Evolutionary conservation across 2,888 invertebrate genomes (phyloP).

Genomic region (Philonicus albiceps): DNA sequence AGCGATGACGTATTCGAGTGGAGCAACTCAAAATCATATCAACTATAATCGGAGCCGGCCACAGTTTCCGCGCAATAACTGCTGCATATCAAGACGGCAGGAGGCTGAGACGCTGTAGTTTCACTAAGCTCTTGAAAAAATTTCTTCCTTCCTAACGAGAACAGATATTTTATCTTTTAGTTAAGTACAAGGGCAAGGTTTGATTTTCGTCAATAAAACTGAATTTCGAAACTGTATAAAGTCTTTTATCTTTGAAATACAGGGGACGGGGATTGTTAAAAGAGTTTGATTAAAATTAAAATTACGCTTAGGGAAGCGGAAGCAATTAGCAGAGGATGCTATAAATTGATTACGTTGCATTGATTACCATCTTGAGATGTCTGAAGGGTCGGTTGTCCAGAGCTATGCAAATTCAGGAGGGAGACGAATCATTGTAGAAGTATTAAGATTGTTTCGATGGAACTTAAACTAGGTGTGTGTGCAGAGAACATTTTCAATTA

Average conservation of each 20-base stretch:
- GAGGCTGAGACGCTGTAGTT: not conserved
- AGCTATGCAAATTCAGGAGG: not conserved
- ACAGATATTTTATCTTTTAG: not conserved
- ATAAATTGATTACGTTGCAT: not conserved
- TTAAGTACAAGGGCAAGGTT: not conserved
- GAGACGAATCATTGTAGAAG: not conserved
- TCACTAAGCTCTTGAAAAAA: not conserved
- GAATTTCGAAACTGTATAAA: not conserved
- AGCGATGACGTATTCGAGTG: not conserved
- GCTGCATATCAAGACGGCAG: not conserved
- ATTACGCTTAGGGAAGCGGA: not conserved
- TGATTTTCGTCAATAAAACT: slow-evolving; percentile 12
- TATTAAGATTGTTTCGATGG: not conserved
- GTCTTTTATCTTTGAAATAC: not conserved
- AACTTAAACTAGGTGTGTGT: not conserved
- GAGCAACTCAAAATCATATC: not conserved
- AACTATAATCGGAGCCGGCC: not conserved
- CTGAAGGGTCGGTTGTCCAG: not conserved
- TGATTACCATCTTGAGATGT: not conserved
- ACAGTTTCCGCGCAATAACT: not conserved
- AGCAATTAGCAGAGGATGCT: not conserved
- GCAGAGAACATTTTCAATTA: not conserved
- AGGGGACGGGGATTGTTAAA: not conserved
- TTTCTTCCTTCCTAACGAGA: not conserved
- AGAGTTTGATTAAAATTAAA: not conserved